Conservation (phyloP, 2,113 vertebrate genomes). For the Cyrtonyx montezumae region DNA sequence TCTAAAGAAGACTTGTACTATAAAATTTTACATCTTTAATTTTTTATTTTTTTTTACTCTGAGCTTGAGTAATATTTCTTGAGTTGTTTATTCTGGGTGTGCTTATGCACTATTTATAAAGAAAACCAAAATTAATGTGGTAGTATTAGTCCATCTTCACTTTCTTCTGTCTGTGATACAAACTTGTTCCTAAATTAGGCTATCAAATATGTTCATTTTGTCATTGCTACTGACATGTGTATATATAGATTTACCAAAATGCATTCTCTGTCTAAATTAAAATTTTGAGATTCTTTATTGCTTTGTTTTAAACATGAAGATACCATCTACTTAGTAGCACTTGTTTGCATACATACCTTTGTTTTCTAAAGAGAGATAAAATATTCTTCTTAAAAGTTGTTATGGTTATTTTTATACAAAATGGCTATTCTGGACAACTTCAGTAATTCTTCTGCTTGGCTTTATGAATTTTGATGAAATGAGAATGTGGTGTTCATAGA, state of each 20-base stretch:
- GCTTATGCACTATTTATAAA: not conserved
- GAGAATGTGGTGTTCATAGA: not conserved
- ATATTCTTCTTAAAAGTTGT: not conserved
- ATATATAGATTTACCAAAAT: not conserved
- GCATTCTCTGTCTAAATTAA: not conserved
- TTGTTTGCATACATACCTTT: not conserved
- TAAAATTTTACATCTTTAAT: not conserved
- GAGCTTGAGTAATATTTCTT: not conserved
- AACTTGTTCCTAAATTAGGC: not conserved
- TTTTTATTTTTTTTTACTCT: not conserved
- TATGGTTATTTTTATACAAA: not conserved
- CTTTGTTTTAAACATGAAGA: not conserved
- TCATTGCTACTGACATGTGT: accelerated
- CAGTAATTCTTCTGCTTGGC: not conserved
- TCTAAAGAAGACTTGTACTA: not conserved
- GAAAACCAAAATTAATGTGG: not conserved
- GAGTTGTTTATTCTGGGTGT: not conserved
- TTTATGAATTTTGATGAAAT: not conserved
- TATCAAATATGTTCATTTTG: not conserved
- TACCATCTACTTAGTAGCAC: not conserved
- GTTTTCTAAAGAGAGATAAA: not conserved
- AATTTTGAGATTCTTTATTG: not conserved
- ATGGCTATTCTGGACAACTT: not conserved
- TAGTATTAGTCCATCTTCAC: not conserved
- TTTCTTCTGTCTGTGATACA: not conserved